Evolutionary conservation across 2,888 invertebrate genomes (phyloP), one percentile per base, ranked within the genome.

Genomic region (Girardia tigrina): DNA sequence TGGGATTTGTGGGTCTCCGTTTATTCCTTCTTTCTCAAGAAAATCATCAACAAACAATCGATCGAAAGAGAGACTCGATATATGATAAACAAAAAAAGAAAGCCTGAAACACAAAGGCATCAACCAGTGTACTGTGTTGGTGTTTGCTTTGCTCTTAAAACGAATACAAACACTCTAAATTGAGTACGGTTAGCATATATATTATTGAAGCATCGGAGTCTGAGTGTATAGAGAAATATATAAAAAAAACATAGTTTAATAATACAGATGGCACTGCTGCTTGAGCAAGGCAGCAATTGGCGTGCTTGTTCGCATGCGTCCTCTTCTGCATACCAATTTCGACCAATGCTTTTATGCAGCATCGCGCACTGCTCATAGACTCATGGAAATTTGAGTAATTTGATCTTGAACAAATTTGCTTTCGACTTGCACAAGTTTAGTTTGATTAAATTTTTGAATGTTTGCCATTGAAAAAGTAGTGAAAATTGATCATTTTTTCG

Each of bases 371-470:
- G 4, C 56, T 56, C 20, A 56, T 56, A 56, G 56, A 56, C 56
- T 56, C 56, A 56, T 56, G 56, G 56, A 56, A n/a, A 56, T 56
- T 56, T 56, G 20, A 20, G 56, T 56, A 56, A 56, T 56, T 56
- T 56, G 56, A 56, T 56, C 56, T 56, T 56, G 56, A 56, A 56
- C 56, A 56, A 56, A 56, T 56, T 56, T 56, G 56, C 23, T 56
- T 56, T 56, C 56, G 56, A 56, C 56, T 56, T 56, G 56, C 56
- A 56, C 56, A 56, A 56, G 56, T 56, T 56, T 56, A 56, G 56
- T 56, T 56, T 23, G 56, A 56, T 56, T 56, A 56, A 23, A n/a
- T n/a, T 56, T 36, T 4, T 6, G 56, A 56, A 56, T 56, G 56
- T 56, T 56, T 56, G 56, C 56, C n/a, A n/a, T 56, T 56, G 4